These are phyloP conservation scores for Rhynchopsitta pachyrhyncha DNA, from an alignment of 2,113 vertebrate species.

Conservation along the genomic window DNA sequence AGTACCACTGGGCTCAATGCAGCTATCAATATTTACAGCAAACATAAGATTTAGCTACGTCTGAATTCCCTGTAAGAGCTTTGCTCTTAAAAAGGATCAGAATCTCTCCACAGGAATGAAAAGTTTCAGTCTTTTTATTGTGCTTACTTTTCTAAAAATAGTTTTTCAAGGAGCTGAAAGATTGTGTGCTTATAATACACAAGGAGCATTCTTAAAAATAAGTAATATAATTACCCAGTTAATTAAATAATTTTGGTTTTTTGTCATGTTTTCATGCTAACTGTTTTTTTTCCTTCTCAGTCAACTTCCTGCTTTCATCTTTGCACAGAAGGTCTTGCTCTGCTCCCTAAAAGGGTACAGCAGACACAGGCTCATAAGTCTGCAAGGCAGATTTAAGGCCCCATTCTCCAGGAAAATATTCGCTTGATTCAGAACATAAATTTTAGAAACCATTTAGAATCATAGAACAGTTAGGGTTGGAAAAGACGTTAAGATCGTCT, in stretches of 20 bases:
- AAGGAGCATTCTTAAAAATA: background rate
- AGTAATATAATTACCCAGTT: constrained; percentile 5
- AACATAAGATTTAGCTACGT: background rate
- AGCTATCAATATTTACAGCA: constrained; percentile 17
- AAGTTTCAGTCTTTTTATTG: background rate
- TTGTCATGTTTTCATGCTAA: background rate
- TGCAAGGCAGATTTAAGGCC: background rate
- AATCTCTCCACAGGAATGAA: background rate
- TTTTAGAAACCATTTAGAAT: background rate
- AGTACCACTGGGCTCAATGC: background rate
- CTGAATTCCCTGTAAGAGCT: background rate
- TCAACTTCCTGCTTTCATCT: background rate
- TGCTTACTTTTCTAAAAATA: background rate
- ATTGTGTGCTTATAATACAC: background rate
- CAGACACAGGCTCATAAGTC: accelerated
- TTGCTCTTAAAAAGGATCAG: background rate
- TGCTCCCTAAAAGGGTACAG: background rate
- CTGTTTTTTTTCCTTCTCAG: background rate
- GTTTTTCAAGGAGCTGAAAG: constrained; percentile 2
- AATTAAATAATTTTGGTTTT: background rate
- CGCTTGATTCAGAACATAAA: background rate
- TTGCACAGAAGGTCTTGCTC: background rate
- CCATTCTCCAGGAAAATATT: background rate
- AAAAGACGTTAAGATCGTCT: no score
- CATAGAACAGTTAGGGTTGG: no score